Evolutionary conservation across 2,888 invertebrate genomes (phyloP), one percentile per base, ranked within the genome.

Genomic region (Dioctria rufipes): DNA sequence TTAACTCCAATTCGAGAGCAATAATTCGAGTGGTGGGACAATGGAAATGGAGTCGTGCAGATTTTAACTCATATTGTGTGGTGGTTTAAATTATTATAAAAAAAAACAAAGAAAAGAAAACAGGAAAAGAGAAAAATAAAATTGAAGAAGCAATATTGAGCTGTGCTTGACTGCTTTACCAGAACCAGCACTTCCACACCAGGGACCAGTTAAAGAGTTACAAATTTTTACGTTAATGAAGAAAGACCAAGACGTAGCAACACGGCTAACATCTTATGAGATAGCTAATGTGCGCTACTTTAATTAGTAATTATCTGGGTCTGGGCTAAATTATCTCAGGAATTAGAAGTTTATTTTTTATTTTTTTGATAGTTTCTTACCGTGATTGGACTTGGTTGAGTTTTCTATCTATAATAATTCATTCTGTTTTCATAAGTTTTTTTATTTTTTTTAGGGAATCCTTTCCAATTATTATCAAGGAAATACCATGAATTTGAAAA

Each of bases 161-260:
- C 49, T 61, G 77, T 63, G 77, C 77, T 77, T 77, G 63, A 49
- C 77, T 77, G 77, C 46, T 77, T 77, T 46, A 61, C 77, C 77
- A 77, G 63, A 77, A 63, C 61, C 77, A 63, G 43, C 40, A 63
- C 63, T 75, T 75, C 43, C 60, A 75, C 43, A 46, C 4, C 9
- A n/a, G 37, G 42, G 39, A 9, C 63, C 40, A 37, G 39, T 37
- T n/a, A 37, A 37, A 25, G 60, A 60, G 60, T 11, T 60, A 46
- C 46, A 25, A 25, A 25, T 25, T 46, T 46, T 8, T 46, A 46
- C 43, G n/a, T 25, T 25, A 46, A 46, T 67, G 46, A 67, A 67
- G 46, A 43, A 67, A 67, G 25, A 11, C 58, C 4, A 58, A 58
- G 58, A 11, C 25, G 25, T 25, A 25, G 25, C n/a, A n/a, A 43